These are phyloP conservation scores for Zaprionus vittiger DNA, from an alignment of 1,140 invertebrate genomes.

Conservation along the genomic window DNA sequence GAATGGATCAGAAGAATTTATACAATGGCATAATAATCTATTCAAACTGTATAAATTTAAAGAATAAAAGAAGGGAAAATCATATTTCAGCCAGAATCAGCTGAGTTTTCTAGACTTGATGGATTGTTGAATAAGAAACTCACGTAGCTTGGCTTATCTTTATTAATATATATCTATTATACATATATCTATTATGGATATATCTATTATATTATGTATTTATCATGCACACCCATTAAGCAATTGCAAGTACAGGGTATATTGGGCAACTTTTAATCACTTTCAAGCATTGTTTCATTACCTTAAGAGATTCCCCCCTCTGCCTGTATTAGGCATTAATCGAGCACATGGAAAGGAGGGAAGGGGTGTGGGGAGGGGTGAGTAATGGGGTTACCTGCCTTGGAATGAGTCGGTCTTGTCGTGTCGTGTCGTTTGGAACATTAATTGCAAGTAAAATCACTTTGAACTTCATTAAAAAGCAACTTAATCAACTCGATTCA, in stretches of 20 bases:
- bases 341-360: background rate
- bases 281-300: constrained; percentile 2
- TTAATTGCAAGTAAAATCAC: constrained; percentile 79
- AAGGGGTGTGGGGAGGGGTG: background rate
- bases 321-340: background rate
- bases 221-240: background rate
- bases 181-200: background rate
- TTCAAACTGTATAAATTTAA: no score
- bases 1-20: no score
- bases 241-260: background rate
- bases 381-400: background rate
- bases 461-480: constrained; percentile 82
- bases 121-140: no score
- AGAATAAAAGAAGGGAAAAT: no score
- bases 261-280: background rate
- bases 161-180: background rate
- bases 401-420: background rate
- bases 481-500: constrained; percentile 76
- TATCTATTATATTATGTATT: background rate
- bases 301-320: background rate
- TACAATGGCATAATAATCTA: no score
- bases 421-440: constrained; percentile 27
- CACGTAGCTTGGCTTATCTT: background rate
- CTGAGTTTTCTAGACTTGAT: no score
- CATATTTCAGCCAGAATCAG: no score